Evolutionary conservation across 1,140 invertebrate genomes (phyloP).

Genomic region (Ectropis grisescens): DNA sequence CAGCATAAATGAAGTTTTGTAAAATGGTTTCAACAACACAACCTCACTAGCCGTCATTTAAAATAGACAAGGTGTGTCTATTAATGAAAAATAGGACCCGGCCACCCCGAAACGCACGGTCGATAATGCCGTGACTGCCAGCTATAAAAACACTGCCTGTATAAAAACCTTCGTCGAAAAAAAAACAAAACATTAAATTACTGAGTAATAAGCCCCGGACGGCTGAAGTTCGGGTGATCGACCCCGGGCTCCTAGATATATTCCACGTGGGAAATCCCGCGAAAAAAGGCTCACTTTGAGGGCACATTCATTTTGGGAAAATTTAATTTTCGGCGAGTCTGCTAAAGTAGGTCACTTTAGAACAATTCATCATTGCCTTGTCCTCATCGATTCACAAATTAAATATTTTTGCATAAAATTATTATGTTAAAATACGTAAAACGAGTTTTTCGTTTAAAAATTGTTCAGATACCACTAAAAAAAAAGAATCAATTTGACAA

Average conservation of each 20-base stretch:
- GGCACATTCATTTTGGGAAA: slow-evolving; percentile 11
- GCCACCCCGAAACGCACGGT: slow-evolving; percentile 21
- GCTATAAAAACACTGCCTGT: slow-evolving; percentile 41
- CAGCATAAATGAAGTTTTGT: no score
- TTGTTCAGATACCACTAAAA: no score
- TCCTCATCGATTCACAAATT: no score
- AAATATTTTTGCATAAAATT: no score
- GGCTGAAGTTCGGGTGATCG: slow-evolving; percentile 45
- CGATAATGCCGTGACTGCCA: slow-evolving; percentile 54
- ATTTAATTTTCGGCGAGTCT: slow-evolving; percentile 5
- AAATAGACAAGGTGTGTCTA: background rate
- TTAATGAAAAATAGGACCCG: slow-evolving; percentile 18
- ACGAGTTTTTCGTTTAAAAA: no score
- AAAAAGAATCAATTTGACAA: no score
- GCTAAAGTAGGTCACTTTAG: no score
- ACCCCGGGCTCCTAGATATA: slow-evolving; percentile 42
- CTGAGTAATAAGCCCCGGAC: slow-evolving; percentile 48
- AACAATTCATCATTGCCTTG: no score
- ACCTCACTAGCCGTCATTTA: no score
- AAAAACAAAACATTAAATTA: slow-evolving; percentile 59
- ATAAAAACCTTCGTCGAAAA: slow-evolving; percentile 39
- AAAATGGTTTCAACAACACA: no score
- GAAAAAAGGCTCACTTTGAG: slow-evolving; percentile 19
- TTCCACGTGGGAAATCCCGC: slow-evolving; percentile 54
- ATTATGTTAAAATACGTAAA: no score